Evolutionary conservation across 1,140 invertebrate genomes (phyloP).

Genomic region (Drosophila bipectinata): DNA sequence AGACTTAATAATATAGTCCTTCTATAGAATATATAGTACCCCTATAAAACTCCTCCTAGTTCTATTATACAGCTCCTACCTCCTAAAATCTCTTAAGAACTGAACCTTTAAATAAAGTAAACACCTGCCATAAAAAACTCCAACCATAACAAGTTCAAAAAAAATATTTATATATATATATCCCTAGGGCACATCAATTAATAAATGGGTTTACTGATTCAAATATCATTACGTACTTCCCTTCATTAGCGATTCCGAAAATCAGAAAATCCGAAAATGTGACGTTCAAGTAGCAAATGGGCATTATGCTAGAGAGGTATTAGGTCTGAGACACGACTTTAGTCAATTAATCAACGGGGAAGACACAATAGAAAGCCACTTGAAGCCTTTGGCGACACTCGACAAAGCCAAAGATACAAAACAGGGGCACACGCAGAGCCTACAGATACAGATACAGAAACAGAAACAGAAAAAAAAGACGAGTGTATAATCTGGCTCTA

Average conservation of each 20-base stretch:
- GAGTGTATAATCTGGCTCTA: constrained; percentile 69
- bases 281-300: constrained; percentile 21
- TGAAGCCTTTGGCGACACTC: constrained; percentile 57
- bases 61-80: too few species aligned
- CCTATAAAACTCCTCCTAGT: too few species aligned
- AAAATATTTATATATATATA: background rate
- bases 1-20: too few species aligned
- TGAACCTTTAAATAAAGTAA: too few species aligned
- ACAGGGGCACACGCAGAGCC: constrained; percentile 24
- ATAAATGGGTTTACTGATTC: constrained; percentile 27
- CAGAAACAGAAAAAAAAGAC: constrained; percentile 10
- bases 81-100: too few species aligned
- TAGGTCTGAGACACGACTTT: constrained; percentile 26
- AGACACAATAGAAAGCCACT: constrained; percentile 54
- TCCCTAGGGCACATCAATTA: constrained; percentile 7
- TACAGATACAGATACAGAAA: background rate
- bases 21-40: too few species aligned
- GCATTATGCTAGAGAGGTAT: constrained; percentile 9
- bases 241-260: constrained; percentile 4
- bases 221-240: constrained; percentile 29
- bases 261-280: constrained; percentile 4
- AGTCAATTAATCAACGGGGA: constrained; percentile 48
- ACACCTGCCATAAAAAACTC: too few species aligned
- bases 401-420: constrained; percentile 24
- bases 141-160: background rate